Evolutionary conservation across 37 sponge, comb jelly and placozoan genomes (phyloP), one percentile per base, ranked within the genome.

Genomic region (Hexactinellida sp.): DNA sequence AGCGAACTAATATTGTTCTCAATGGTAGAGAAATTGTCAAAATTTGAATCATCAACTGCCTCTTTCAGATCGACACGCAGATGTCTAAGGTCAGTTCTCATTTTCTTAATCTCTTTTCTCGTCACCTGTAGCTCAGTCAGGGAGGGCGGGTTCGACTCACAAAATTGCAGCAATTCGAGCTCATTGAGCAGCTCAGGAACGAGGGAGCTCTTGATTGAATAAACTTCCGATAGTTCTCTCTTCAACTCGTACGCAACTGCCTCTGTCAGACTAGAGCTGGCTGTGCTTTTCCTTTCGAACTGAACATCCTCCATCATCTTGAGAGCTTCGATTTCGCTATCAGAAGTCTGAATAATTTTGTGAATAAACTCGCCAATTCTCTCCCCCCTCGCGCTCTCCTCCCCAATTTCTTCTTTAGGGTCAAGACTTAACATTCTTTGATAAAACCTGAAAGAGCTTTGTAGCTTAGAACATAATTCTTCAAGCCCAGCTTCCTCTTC

Each of bases 21-120:
- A 63, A 63, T 63, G 5, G 5, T 28, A 63, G 5, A 23, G 3
- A 63, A 7, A n/a, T n/a, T 63, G 5, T 63, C 25, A 21, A 25
- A 7, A 25, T 63, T 1, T 10, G 76, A 63, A 10, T 63, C 76
- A 21, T 63, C 76, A 63, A 63, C 1, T 21, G 76, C 76, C 34
- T 63, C 76, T n/a, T 28, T 10, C 28, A 63, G 5, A 28, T 63
- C 76, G 30, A 63, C 76, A 23, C 76, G 25, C 30, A 63, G 34
- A 28, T 63, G 76, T n/a, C 76, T 63, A n/a, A 63, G 76, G 34
- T n/a, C 76, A 63, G 76, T 23, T 63, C 76, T 63, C 76, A 63
- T 7, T 63, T 63, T 63, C 76, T 63, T 63, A 23, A 63, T 63
- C 13, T 63, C 76, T 23, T 63, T 63, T 28, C 76, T 63, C 1